A percentile compares a stretch with the other conserved stretches of the same genome.
Evolutionary conservation across 2,113 vertebrate genomes (phyloP).

Genomic region (Egretta garzetta): DNA sequence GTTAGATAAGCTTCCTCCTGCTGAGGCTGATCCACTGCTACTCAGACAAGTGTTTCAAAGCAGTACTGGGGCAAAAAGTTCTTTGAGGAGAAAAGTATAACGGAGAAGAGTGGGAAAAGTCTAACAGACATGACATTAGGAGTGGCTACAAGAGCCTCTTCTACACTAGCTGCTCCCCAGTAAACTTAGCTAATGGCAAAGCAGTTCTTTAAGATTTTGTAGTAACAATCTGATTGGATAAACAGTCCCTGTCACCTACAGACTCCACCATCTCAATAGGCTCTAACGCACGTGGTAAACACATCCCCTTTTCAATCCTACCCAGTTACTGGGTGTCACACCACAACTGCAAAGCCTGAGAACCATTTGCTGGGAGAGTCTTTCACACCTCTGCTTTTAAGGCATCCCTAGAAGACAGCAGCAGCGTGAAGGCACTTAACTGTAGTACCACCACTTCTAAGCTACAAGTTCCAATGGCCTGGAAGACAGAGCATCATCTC

Average conservation of each 20-base stretch:
- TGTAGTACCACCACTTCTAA: background rate
- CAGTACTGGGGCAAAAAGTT: background rate
- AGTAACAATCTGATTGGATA: background rate
- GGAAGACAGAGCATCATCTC: background rate
- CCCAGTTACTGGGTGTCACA: background rate
- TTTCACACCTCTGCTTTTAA: background rate
- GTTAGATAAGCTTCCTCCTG: conserved; percentile 26
- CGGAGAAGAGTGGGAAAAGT: background rate
- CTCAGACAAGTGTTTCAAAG: conserved; percentile 13
- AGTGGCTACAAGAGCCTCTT: background rate
- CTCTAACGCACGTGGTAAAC: fast-evolving
- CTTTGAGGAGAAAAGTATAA: background rate
- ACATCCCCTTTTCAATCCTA: background rate
- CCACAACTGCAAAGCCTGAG: background rate
- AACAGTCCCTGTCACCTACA: background rate
- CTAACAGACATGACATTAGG: background rate
- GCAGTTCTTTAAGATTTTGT: background rate
- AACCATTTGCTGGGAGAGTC: background rate
- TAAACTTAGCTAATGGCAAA: background rate
- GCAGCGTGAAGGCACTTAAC: background rate
- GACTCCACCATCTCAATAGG: background rate
- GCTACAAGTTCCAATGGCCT: background rate
- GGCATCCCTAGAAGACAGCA: background rate
- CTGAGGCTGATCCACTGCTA: background rate
- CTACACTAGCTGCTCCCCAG: background rate